A percentile compares a stretch with the other conserved stretches of the same genome.
These are phyloP conservation scores for Tetrax tetrax DNA, from an alignment of 2,113 vertebrate genomes.

Conservation along the genomic window DNA sequence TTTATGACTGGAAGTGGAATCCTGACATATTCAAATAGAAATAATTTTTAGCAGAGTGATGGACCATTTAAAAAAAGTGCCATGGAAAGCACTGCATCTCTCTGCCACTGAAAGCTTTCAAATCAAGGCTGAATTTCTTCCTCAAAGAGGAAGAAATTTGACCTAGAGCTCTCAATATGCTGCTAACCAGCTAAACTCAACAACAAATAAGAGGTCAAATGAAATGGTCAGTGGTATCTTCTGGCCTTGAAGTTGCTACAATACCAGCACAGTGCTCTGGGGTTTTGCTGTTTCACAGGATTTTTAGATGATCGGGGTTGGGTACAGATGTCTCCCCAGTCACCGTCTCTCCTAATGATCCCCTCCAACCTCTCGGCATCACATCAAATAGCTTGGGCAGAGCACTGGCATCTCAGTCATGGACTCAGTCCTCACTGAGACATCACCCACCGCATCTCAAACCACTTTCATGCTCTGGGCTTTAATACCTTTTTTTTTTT, in stretches of 20 bases:
- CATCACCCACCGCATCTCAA: background rate
- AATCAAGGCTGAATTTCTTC: background rate
- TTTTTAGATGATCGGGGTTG: background rate
- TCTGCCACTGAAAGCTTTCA: background rate
- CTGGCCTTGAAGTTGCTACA: background rate
- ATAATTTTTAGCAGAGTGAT: conserved; percentile 28
- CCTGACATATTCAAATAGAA: conserved; percentile 52
- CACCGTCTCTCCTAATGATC: background rate
- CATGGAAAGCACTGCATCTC: background rate
- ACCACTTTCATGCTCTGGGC: background rate
- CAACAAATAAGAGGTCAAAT: background rate
- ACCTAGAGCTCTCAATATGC: background rate
- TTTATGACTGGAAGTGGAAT: conserved; percentile 29
- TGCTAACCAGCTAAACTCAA: background rate
- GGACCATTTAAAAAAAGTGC: background rate
- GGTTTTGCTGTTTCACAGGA: accelerated
- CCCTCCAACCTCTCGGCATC: background rate
- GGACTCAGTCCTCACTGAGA: background rate
- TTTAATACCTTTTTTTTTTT: background rate
- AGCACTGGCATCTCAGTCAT: accelerated
- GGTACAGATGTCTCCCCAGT: background rate
- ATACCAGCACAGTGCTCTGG: accelerated
- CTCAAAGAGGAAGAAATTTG: background rate
- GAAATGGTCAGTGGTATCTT: accelerated
- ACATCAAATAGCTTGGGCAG: accelerated